A percentile compares a stretch with the other conserved stretches of the same genome.
Conservation (phyloP, 2,888 invertebrate species). For the Lithosia quadra region DNA sequence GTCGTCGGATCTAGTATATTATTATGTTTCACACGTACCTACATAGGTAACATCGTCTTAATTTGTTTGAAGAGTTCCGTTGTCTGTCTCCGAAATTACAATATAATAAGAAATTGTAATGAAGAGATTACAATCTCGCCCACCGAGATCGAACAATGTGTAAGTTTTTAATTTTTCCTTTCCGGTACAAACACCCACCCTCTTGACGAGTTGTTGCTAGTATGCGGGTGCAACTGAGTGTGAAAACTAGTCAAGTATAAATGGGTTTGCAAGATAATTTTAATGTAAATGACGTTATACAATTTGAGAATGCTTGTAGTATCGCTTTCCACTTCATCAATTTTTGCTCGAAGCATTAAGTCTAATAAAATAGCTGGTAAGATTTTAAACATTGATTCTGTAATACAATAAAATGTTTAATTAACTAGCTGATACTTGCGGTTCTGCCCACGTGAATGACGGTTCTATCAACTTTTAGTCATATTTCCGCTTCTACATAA, state of each 20-base stretch:
- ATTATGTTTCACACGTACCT: too few relatives aligned
- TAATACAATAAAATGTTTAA: conserved; percentile 5
- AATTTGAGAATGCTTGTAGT: not conserved
- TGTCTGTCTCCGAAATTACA: too few relatives aligned
- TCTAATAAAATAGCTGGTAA: conserved; percentile 2
- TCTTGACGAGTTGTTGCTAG: not conserved
- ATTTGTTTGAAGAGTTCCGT: too few relatives aligned
- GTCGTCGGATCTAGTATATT: too few relatives aligned
- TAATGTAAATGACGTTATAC: not conserved
- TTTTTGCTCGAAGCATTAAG: not conserved
- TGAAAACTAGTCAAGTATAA: not conserved
- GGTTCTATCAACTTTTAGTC: too few relatives aligned
- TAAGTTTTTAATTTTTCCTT: not conserved
- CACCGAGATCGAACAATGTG: not conserved
- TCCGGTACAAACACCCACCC: not conserved
- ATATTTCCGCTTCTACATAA: too few relatives aligned
- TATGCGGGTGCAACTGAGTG: not conserved
- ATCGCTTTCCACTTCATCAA: conserved; percentile 1
- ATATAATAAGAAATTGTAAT: too few relatives aligned
- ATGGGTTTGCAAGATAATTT: not conserved
- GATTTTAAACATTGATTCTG: conserved; percentile 8
- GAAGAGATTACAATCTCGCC: not conserved
- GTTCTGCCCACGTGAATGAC: too few relatives aligned
- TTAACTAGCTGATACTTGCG: too few relatives aligned
- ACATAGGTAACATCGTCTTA: too few relatives aligned